A percentile compares a stretch with the other conserved stretches of the same genome.
Evolutionary conservation across 1,140 invertebrate genomes (phyloP).

Genomic region (Armadillidium nasatum): DNA sequence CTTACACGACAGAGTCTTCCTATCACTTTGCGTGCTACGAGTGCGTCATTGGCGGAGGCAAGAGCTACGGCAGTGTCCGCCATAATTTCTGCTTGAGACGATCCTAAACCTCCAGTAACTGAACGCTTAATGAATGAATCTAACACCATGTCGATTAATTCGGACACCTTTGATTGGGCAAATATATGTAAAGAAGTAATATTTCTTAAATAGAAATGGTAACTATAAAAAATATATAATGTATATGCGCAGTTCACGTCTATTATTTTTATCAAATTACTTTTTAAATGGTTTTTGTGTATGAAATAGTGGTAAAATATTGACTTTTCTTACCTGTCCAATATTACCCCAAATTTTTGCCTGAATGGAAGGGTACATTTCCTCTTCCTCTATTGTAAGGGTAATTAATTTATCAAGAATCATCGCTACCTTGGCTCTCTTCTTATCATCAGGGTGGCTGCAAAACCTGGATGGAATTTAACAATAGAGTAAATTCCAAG

Average conservation of each 20-base stretch:
- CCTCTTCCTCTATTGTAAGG: constrained; percentile 91
- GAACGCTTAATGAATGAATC: constrained; percentile 94
- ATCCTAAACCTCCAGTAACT: constrained; percentile 83
- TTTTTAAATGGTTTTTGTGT: background rate
- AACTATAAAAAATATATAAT: background rate
- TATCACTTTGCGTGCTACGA: constrained; percentile 95
- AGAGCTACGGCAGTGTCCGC: constrained; percentile 94
- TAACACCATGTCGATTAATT: constrained; percentile 91
- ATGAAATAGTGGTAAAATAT: background rate
- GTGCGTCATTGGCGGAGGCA: constrained; percentile 90
- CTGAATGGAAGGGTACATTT: constrained; percentile 98
- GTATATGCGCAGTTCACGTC: too few relatives aligned
- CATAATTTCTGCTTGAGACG: constrained; percentile 96
- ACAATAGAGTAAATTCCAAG: too few relatives aligned
- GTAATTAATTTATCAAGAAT: constrained; percentile 94
- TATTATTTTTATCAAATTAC: too few relatives aligned
- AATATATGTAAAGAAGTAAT: background rate
- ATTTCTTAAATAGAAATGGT: background rate
- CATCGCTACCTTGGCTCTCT: constrained; percentile 85
- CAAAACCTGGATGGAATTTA: constrained; percentile 64
- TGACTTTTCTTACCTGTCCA: constrained; percentile 58
- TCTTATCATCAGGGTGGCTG: constrained; percentile 68
- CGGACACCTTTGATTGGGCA: constrained; percentile 62
- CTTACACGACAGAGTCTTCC: constrained; percentile 76
- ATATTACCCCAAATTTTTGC: constrained; percentile 98